Conservation (phyloP, 2,888 invertebrate species). For the Salticus scenicus region DNA sequence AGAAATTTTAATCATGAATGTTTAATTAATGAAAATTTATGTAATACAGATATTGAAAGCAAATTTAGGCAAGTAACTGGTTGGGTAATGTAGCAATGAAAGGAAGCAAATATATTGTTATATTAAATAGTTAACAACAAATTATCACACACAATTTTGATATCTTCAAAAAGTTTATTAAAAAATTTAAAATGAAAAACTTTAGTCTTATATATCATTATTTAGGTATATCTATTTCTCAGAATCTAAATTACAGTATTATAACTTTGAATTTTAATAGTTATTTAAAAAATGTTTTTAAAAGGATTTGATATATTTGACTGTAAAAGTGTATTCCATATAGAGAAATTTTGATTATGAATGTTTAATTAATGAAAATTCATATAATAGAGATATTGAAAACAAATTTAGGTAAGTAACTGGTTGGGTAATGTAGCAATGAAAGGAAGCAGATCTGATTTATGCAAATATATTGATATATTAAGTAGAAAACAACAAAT, state of each 20-base stretch:
- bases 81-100: too few species aligned
- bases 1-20: too few species aligned
- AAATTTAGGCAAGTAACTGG: too few species aligned
- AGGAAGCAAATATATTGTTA: too few species aligned
- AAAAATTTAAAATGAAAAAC: neutral
- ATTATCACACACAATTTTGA: too few species aligned
- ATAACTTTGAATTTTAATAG: too few species aligned
- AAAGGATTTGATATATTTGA: slow-evolving; percentile 23
- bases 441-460: slow-evolving; percentile 14
- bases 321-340: neutral
- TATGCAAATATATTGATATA: slow-evolving; percentile 7
- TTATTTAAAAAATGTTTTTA: slow-evolving; percentile 2
- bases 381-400: too few species aligned
- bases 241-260: neutral
- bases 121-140: too few species aligned
- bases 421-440: slow-evolving; percentile 22
- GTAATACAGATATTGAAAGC: too few species aligned
- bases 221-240: neutral
- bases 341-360: neutral
- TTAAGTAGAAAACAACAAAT: neutral
- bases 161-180: too few species aligned
- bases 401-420: too few species aligned
- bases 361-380: neutral
- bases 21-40: too few species aligned
- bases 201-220: neutral